These are phyloP conservation scores for Serilophus lunatus DNA, from an alignment of 2,113 vertebrate genomes.

Conservation along the genomic window DNA sequence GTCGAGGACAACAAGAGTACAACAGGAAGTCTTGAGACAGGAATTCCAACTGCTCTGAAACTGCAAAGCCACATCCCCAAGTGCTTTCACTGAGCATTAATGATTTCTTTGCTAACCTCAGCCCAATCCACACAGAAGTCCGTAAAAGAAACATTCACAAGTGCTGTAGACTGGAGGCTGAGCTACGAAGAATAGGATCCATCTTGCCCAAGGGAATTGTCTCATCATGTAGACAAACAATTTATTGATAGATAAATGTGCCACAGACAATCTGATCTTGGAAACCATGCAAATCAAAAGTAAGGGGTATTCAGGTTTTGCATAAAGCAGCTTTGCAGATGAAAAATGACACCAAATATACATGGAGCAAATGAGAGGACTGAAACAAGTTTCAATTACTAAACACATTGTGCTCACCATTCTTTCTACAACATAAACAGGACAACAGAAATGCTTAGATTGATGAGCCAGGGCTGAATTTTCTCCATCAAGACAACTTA, in stretches of 20 bases:
- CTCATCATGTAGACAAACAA: background rate
- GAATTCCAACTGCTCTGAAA: background rate
- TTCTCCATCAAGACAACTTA: background rate
- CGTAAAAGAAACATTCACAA: background rate
- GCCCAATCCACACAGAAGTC: background rate
- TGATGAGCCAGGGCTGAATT: background rate
- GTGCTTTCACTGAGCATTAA: background rate
- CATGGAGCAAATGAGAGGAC: background rate
- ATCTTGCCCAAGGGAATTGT: background rate
- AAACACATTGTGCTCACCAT: background rate
- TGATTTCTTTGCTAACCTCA: background rate
- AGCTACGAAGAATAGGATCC: background rate
- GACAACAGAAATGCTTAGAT: background rate
- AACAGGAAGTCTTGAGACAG: background rate
- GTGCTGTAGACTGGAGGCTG: background rate
- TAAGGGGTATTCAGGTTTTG: background rate
- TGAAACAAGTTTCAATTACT: background rate
- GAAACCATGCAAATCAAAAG: background rate
- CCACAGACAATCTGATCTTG: background rate
- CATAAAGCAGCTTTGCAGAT: background rate
- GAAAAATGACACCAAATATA: conserved; percentile 4
- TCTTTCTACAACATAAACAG: background rate
- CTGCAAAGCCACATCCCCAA: background rate
- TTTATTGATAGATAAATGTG: background rate
- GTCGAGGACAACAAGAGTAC: rapidly evolving